Evolutionary conservation across 2,797 vertebrate species (phyloP), one percentile per base, ranked within the genome.

Genomic region (Nyctibius grandis): DNA sequence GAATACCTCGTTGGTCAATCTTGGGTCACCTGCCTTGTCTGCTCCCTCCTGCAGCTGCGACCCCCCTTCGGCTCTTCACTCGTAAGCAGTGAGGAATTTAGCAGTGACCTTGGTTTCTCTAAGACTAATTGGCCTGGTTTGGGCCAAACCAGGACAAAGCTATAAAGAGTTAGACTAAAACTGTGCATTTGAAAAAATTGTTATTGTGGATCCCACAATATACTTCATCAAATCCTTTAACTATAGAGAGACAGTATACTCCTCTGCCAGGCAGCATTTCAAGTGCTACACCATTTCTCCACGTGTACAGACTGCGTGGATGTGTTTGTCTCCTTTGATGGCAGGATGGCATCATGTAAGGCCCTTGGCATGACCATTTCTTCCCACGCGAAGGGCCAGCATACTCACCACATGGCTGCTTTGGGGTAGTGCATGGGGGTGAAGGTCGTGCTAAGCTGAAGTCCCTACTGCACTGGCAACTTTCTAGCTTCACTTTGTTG

Each of bases 301-400:
- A 1, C 3, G 3, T 3, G 4, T 19, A 38, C 4, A 13, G 1
- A 0, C 56, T 38, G 48, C 26, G 22, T 0, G 4, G 9, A 11
- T 7, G 20, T 2, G 2, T 48, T 47, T 15, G 16, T 25, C 56
- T 44, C 21, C 20, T 56, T 29, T 23, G 28, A 13, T 1, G 6
- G 11, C 23, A n/a, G 15, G 40, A 36, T 23, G 28, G 50, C n/a
- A 42, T 23, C 0, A 0, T 8, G 8, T 6, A 5, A 7, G 74
- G 20, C 9, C 45, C 26, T 22, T 4, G 19, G 12, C 12, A 33
- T 0, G 1, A 26, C 12, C 4, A 0, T 47, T 84, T 59, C 16
- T 38, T 79, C 33, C 12, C 25, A 5, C 6, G 5, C 3, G 33
- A 82, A 42, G 25, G n/a, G 17, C 38, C 13, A 23, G 33, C 6